Percentiles rank a stretch among this genome's conserved stretches.
Conservation (phyloP, 2,113 vertebrate genomes). For the Balaeniceps rex region DNA sequence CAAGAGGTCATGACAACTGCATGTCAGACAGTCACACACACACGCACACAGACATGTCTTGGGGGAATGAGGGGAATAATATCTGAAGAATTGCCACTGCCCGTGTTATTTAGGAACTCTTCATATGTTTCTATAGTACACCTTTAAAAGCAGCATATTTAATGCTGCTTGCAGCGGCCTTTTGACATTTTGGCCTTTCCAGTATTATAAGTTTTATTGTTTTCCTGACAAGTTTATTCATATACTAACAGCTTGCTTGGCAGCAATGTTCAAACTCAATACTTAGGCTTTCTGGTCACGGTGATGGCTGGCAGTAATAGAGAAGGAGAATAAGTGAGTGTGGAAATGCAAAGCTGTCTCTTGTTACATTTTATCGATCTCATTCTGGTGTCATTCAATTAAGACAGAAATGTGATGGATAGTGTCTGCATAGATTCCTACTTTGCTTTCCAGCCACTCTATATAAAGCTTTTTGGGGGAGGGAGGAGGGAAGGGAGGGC, state of each 20-base stretch:
- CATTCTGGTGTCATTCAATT: constrained; percentile 84
- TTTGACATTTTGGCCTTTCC: constrained; percentile 45
- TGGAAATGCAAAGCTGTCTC: constrained; percentile 83
- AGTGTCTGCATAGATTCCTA: constrained; percentile 73
- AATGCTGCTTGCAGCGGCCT: constrained; percentile 60
- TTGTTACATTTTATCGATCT: constrained; percentile 80
- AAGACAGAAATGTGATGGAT: constrained; percentile 82
- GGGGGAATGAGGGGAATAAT: background rate
- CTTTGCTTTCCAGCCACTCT: constrained; percentile 65
- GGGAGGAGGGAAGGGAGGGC: background rate
- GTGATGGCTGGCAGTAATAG: constrained; percentile 69
- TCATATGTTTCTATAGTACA: constrained; percentile 19
- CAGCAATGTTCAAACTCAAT: constrained; percentile 55
- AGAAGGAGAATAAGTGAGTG: constrained; percentile 73
- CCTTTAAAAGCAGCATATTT: constrained; percentile 54
- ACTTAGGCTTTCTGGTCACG: constrained; percentile 78
- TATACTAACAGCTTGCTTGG: constrained; percentile 70
- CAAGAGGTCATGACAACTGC: constrained; percentile 50
- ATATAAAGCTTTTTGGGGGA: constrained; percentile 63
- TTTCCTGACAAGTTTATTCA: constrained; percentile 76
- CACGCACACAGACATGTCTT: constrained; percentile 13
- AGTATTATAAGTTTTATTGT: constrained; percentile 66
- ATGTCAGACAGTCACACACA: constrained; percentile 39
- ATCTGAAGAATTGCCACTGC: constrained; percentile 13
- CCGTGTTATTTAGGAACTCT: constrained; percentile 40